Evolutionary conservation across 1,140 invertebrate genomes (phyloP).

Genomic region (Trichonephila clavipes): DNA sequence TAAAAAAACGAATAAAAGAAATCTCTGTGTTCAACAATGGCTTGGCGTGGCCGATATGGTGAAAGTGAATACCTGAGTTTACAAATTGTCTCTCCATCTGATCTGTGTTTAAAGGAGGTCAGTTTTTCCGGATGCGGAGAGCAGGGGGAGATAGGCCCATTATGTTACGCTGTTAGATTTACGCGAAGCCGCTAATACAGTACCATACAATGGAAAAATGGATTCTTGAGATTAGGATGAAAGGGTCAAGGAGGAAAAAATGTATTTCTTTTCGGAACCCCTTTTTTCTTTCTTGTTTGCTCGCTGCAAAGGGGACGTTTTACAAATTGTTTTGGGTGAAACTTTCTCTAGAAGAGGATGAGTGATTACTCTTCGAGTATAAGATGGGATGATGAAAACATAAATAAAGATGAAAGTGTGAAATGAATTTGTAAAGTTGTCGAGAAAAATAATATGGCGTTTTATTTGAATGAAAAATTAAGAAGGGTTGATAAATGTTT

Average conservation of each 20-base stretch:
- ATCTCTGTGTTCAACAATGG: conserved; percentile 70
- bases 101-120: conserved; percentile 71
- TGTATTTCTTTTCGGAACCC: background rate
- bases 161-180: conserved; percentile 49
- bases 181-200: conserved; percentile 11
- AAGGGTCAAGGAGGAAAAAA: conserved; percentile 74
- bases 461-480: background rate
- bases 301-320: conserved; percentile 1
- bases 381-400: background rate
- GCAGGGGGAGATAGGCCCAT: too few species aligned
- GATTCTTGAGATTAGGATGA: conserved; percentile 48
- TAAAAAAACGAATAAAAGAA: conserved; percentile 63
- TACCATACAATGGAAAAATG: conserved; percentile 67
- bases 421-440: background rate
- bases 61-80: conserved; percentile 74
- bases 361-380: background rate
- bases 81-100: conserved; percentile 74
- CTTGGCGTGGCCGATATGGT: conserved; percentile 69
- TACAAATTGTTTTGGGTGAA: conserved; percentile 66
- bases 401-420: background rate
- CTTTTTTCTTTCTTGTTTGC: background rate
- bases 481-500: background rate
- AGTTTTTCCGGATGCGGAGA: conserved; percentile 35
- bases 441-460: background rate
- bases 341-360: background rate